Percentiles rank a stretch among this genome's conserved stretches.
These are phyloP conservation scores for Chrosomus eos DNA, from an alignment of 2,797 vertebrate genomes.

Conservation along the genomic window DNA sequence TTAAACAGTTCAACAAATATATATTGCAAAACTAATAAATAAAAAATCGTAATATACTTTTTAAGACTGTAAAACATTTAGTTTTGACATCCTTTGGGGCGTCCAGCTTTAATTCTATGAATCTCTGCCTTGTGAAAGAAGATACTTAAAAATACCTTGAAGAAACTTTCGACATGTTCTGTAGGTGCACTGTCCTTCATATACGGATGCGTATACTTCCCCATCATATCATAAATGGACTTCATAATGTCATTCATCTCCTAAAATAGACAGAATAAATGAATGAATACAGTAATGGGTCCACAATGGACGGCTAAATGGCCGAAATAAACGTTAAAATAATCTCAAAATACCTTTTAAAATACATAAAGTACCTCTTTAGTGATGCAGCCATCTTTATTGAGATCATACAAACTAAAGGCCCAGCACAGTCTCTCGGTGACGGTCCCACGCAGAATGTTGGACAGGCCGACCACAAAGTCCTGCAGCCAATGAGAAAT, in stretches of 20 bases:
- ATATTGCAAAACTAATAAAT: not conserved
- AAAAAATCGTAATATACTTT: not conserved
- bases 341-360: not conserved
- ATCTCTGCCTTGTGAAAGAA: not conserved
- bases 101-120: not conserved
- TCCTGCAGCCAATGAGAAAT: slow-evolving; percentile 75
- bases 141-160: slow-evolving; percentile 81
- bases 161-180: slow-evolving; percentile 95
- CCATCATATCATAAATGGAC: slow-evolving; percentile 99
- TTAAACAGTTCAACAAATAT: not conserved
- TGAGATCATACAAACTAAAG: slow-evolving; percentile 96
- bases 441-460: slow-evolving; percentile 92
- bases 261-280: slow-evolving; percentile 68
- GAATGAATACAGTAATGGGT: not conserved
- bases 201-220: slow-evolving; percentile 89
- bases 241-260: slow-evolving; percentile 99
- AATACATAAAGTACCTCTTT: slow-evolving; percentile 84
- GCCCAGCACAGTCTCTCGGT: slow-evolving; percentile 96
- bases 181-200: slow-evolving; percentile 87
- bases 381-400: slow-evolving; percentile 98
- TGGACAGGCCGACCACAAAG: slow-evolving; percentile 91
- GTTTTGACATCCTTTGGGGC: not conserved
- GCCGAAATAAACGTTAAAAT: not conserved
- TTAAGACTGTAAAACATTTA: not conserved
- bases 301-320: not conserved